Percentiles rank a stretch among this genome's conserved stretches.
Evolutionary conservation across 1,140 invertebrate genomes (phyloP).

Genomic region (Pteromalus puparum): DNA sequence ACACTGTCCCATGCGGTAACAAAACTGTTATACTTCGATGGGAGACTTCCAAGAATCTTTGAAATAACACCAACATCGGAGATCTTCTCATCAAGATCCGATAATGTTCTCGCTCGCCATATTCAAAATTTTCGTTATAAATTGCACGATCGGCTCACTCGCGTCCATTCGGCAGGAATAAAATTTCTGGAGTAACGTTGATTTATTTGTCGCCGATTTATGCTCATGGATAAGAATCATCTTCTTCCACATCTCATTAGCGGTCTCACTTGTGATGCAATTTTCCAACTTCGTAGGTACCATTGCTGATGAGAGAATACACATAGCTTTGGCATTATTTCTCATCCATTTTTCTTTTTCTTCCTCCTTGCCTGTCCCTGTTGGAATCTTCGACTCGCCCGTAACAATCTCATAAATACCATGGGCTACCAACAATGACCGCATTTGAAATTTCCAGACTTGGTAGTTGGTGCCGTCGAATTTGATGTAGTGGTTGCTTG

Average conservation of each 20-base stretch:
- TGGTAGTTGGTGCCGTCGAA: background rate
- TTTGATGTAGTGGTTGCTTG: background rate
- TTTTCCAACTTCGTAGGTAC: background rate
- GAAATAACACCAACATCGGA: constrained; percentile 51
- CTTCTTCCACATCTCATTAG: background rate
- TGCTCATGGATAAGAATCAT: background rate
- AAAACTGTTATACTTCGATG: constrained; percentile 39
- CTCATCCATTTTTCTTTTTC: background rate
- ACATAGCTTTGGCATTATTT: background rate
- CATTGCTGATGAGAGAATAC: background rate
- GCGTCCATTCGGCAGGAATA: background rate
- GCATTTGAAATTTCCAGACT: background rate
- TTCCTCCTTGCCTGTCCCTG: background rate
- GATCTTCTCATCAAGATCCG: constrained; percentile 47
- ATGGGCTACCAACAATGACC: background rate
- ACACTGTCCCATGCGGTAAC: constrained; percentile 55
- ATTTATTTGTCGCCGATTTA: background rate
- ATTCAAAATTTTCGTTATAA: background rate
- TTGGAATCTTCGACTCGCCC: background rate
- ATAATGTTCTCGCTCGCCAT: background rate
- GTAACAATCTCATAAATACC: background rate
- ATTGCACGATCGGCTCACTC: background rate
- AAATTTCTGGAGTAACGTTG: background rate
- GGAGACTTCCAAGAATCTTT: constrained; percentile 50
- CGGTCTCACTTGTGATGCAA: background rate